Conservation (phyloP, 2,888 invertebrate genomes). For the Diarsia dahlii region DNA sequence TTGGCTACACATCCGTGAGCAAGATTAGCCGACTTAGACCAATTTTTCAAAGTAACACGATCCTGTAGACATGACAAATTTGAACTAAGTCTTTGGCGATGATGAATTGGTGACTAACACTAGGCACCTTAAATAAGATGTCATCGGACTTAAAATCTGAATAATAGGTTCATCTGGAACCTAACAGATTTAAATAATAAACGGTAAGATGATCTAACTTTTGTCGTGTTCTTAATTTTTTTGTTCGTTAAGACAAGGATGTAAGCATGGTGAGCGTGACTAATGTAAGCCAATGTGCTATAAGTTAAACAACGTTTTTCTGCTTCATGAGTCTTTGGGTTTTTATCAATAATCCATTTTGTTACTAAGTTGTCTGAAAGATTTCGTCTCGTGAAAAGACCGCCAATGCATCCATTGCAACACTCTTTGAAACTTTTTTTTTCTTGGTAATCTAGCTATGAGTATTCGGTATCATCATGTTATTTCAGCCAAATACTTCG, state of each 20-base stretch:
- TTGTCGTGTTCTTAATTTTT: constrained; percentile 60
- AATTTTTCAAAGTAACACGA: constrained; percentile 14
- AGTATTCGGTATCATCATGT: neutral
- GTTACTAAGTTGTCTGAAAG: neutral
- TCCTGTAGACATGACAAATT: neutral
- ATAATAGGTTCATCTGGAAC: constrained; percentile 31
- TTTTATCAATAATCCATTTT: neutral
- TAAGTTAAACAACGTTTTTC: constrained; percentile 34
- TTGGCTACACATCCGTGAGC: neutral
- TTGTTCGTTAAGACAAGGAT: constrained; percentile 59
- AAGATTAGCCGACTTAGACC: neutral
- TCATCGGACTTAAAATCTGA: constrained; percentile 28
- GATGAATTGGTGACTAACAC: constrained; percentile 41
- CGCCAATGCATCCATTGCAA: too few relatives aligned
- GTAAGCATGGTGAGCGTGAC: constrained; percentile 53
- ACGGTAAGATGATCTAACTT: constrained; percentile 53
- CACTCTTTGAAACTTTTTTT: neutral
- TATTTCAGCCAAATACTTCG: neutral
- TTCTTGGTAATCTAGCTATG: neutral
- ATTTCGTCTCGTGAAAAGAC: neutral
- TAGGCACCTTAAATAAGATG: neutral
- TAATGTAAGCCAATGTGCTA: constrained; percentile 49
- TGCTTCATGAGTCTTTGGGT: constrained; percentile 8
- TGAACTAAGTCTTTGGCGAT: neutral
- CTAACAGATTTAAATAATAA: constrained; percentile 28